Conservation (phyloP, 2,888 invertebrate genomes). For the Melieria picta region DNA sequence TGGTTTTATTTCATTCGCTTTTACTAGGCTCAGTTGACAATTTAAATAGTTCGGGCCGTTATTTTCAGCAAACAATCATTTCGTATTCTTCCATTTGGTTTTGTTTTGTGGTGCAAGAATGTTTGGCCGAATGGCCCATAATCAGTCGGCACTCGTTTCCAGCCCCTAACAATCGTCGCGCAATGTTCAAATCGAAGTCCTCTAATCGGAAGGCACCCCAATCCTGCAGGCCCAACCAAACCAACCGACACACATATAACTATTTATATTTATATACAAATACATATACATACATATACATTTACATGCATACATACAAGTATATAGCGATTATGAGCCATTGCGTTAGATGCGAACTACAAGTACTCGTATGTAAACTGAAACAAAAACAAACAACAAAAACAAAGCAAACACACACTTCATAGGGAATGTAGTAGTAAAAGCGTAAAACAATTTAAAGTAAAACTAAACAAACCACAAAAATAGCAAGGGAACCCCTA, state of each 20-base stretch:
- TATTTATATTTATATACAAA: constrained; percentile 23
- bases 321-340: constrained; percentile 30
- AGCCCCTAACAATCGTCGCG: too few species aligned
- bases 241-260: neutral
- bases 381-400: constrained; percentile 17
- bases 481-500: constrained; percentile 5
- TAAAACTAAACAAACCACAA: constrained; percentile 15
- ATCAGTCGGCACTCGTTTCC: too few species aligned
- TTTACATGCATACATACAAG: constrained; percentile 18
- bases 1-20: too few species aligned
- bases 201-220: too few species aligned
- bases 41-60: too few species aligned
- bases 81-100: too few species aligned
- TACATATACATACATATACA: constrained; percentile 29
- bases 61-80: too few species aligned
- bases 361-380: neutral
- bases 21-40: too few species aligned
- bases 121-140: too few species aligned
- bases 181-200: too few species aligned
- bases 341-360: neutral
- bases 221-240: too few species aligned
- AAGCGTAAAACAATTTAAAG: constrained; percentile 7
- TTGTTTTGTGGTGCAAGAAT: too few species aligned
- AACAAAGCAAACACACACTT: constrained; percentile 22
- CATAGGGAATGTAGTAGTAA: constrained; percentile 31